Evolutionary conservation across 2,888 invertebrate genomes (phyloP).

Genomic region (Gortyna flavago): DNA sequence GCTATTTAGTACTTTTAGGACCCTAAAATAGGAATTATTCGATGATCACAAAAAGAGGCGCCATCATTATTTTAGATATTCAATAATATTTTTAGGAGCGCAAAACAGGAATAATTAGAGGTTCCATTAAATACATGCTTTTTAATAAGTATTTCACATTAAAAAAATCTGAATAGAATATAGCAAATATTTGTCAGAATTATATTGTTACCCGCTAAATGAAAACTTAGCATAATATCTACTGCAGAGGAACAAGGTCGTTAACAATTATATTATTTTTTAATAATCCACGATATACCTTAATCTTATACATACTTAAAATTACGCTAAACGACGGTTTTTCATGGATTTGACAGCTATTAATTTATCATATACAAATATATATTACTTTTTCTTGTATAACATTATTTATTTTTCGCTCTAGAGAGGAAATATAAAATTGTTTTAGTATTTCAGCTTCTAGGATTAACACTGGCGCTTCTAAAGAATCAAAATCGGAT

Average conservation of each 20-base stretch:
- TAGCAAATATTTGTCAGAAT: background rate
- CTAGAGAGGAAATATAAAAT: slow-evolving; percentile 19
- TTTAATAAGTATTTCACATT: background rate
- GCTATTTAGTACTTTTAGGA: background rate
- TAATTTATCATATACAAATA: slow-evolving; percentile 61
- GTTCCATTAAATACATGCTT: background rate
- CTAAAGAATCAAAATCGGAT: background rate
- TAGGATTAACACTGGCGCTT: slow-evolving; percentile 25
- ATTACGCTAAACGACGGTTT: slow-evolving; percentile 61
- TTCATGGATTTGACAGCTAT: slow-evolving; percentile 63
- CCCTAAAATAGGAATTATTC: background rate
- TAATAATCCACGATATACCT: slow-evolving; percentile 45
- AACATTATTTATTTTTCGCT: slow-evolving; percentile 32
- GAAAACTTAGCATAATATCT: slow-evolving; percentile 26
- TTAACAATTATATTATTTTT: slow-evolving; percentile 57
- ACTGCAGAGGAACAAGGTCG: slow-evolving; percentile 64
- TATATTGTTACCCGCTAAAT: slow-evolving; percentile 13
- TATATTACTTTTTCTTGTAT: slow-evolving; percentile 63
- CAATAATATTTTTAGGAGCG: background rate
- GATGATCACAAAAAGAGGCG: background rate
- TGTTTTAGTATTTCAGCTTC: background rate
- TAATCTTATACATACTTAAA: slow-evolving; percentile 54
- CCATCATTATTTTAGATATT: background rate
- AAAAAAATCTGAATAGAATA: background rate
- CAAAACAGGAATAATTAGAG: background rate